A percentile compares a stretch with the other conserved stretches of the same genome.
These are phyloP conservation scores for Drosophila lacicola DNA, from an alignment of 2,888 invertebrate genomes.

Conservation along the genomic window DNA sequence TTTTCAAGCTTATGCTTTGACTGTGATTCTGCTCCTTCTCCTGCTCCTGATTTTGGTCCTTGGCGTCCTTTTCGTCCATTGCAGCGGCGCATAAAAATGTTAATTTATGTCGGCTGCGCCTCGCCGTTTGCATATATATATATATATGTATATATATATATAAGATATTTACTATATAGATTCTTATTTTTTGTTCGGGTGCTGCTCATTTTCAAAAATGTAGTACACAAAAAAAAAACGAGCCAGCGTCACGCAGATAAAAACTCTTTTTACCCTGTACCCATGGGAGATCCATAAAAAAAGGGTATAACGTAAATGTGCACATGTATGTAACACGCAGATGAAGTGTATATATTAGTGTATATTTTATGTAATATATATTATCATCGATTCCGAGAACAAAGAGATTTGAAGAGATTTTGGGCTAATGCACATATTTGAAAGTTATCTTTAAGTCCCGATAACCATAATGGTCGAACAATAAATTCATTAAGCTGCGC, in stretches of 20 bases:
- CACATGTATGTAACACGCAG: not conserved
- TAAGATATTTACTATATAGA: conserved; percentile 24
- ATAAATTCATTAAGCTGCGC: no score
- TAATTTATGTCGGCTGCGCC: conserved; percentile 76
- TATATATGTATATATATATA: conserved; percentile 22
- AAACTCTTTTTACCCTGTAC: conserved; percentile 34
- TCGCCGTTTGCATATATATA: conserved; percentile 66
- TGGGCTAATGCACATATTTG: not conserved
- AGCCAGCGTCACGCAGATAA: conserved; percentile 52
- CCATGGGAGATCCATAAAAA: no score
- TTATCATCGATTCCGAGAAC: not conserved
- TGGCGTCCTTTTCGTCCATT: conserved; percentile 56
- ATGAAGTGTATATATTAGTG: not conserved
- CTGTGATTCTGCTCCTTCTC: conserved; percentile 47
- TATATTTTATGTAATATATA: not conserved
- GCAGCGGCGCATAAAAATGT: conserved; percentile 79
- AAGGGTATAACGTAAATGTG: not conserved
- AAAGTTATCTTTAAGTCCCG: not conserved
- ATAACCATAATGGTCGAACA: not conserved
- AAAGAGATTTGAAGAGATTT: not conserved
- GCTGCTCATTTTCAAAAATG: conserved; percentile 56
- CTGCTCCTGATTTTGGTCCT: conserved; percentile 17
- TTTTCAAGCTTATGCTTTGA: conserved; percentile 63
- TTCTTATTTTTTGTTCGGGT: conserved; percentile 33
- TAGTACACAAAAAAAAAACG: conserved; percentile 26